A percentile compares a stretch with the other conserved stretches of the same genome.
phyloP scores from a whole-genome alignment of 2,113 vertebrate genomes.

The Hydropotes inermis region DNA sequence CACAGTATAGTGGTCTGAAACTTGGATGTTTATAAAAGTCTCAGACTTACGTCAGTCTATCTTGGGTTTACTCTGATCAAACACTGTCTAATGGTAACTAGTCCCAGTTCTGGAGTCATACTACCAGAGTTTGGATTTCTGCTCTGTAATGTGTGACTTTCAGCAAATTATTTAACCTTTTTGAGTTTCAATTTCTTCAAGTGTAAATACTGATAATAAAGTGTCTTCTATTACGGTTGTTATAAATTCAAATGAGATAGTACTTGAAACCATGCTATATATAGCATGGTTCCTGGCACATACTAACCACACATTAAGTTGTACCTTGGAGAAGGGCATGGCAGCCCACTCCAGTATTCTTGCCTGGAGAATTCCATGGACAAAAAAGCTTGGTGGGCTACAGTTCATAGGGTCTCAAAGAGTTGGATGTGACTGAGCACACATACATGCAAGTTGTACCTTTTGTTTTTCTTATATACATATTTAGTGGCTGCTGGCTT shows the following conservation, averaged over 20 bases:
- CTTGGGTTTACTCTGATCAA: background rate
- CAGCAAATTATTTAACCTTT: background rate
- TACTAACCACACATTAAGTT: background rate
- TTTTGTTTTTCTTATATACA: background rate
- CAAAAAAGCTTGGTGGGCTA: background rate
- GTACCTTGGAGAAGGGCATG: background rate
- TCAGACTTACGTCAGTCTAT: background rate
- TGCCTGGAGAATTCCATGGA: background rate
- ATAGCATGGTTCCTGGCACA: background rate
- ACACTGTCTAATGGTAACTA: background rate
- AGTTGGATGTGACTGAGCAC: too few relatives aligned
- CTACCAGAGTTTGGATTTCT: background rate
- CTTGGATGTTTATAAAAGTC: constrained; percentile 24
- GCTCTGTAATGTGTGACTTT: background rate
- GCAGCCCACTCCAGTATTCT: too few relatives aligned
- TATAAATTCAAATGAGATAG: background rate
- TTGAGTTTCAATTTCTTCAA: constrained; percentile 25
- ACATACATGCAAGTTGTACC: background rate
- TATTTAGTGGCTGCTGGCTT: background rate
- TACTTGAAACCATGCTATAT: background rate
- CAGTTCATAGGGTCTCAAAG: background rate
- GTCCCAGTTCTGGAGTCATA: background rate
- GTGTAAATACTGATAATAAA: background rate
- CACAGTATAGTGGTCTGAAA: background rate
- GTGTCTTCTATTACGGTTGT: background rate